Conservation (phyloP, 2,113 vertebrate genomes). For the Excalfactoria chinensis region DNA sequence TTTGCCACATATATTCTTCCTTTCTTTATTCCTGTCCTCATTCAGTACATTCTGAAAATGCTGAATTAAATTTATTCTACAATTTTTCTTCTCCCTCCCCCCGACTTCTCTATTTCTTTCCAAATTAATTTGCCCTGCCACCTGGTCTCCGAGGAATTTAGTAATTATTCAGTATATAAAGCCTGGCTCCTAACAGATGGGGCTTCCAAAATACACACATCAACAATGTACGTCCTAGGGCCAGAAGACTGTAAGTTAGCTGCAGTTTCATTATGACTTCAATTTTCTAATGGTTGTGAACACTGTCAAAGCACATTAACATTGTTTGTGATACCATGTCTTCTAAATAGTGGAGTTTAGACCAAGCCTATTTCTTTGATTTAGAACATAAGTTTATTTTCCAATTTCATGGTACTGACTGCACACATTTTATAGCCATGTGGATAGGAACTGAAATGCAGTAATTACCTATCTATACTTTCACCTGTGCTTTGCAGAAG, state of each 20-base stretch:
- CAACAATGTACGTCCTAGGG: slow-evolving; percentile 50
- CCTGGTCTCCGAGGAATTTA: slow-evolving; percentile 61
- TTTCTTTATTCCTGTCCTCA: background rate
- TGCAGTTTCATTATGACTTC: slow-evolving; percentile 63
- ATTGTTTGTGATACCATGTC: slow-evolving; percentile 5
- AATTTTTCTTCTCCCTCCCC: slow-evolving; percentile 1
- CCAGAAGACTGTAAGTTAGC: slow-evolving; percentile 47
- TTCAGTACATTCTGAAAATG: slow-evolving; percentile 16
- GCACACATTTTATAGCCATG: slow-evolving; percentile 27
- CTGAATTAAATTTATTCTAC: slow-evolving; percentile 43
- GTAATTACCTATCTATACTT: background rate
- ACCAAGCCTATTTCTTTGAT: slow-evolving; percentile 47
- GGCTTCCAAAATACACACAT: slow-evolving; percentile 48
- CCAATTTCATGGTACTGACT: slow-evolving; percentile 22
- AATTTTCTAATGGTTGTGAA: slow-evolving; percentile 62
- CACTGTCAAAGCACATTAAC: slow-evolving; percentile 49
- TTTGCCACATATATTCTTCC: background rate
- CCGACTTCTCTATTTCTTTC: slow-evolving; percentile 50
- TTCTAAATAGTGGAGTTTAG: slow-evolving; percentile 47
- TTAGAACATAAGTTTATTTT: slow-evolving; percentile 50
- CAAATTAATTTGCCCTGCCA: slow-evolving; percentile 71
- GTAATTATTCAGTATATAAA: slow-evolving; percentile 66
- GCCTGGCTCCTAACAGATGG: slow-evolving; percentile 58
- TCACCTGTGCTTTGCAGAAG: slow-evolving; percentile 31
- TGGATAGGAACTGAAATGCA: background rate